Base-by-base conservation (phyloP, 2,797 vertebrate species). In the Pseudopleuronectes americanus region DNA sequence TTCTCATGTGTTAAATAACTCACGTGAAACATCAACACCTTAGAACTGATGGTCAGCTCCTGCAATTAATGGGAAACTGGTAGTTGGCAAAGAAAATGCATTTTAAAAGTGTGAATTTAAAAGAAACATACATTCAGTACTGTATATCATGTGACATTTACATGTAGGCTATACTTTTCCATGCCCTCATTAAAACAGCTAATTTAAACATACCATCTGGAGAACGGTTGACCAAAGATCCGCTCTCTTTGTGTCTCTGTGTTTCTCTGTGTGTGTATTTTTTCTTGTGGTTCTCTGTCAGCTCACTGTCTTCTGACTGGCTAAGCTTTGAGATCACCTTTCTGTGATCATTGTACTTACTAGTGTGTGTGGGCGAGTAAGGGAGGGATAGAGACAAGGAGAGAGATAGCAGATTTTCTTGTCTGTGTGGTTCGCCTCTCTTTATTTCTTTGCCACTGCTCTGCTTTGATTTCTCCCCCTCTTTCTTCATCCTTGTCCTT, bases 341-440 rank as follows among this genome's bases (percentile, higher is more conserved):
- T 71, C 80, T 90, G 74, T 89, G 87, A 92, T 90, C 83, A 81
- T 68, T 76, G 74, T 80, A 78, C 78, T 86, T 77, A 84, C 78
- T 59, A 66, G 68, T n/a, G 65, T 75, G 82, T 80, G 85, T 89
- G 83, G 75, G 87, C 66, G 80, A 69, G 60, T 48, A 52, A 79
- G 59, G 58, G 65, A 68, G 36, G 57, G 48, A 71, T 23, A 17
- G 66, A 89, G 71, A 81, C 64, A 84, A 67, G 65, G 68, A 49
- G 60, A 76, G 16, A 64, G 68, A 78, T 62, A 51, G 63, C 56
- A 75, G 33, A 69, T 70, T 75, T 68, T 68, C 76, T 54, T 64
- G 55, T 80, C 66, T 73, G 67, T 63, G 57, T 68, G 51, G 24
- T 59, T 77, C 54, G 41, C 62, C 48, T 68, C 60, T 68, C 71